These are phyloP conservation scores for Orgyia antiqua DNA, from an alignment of 2,888 invertebrate genomes.

Conservation along the genomic window DNA sequence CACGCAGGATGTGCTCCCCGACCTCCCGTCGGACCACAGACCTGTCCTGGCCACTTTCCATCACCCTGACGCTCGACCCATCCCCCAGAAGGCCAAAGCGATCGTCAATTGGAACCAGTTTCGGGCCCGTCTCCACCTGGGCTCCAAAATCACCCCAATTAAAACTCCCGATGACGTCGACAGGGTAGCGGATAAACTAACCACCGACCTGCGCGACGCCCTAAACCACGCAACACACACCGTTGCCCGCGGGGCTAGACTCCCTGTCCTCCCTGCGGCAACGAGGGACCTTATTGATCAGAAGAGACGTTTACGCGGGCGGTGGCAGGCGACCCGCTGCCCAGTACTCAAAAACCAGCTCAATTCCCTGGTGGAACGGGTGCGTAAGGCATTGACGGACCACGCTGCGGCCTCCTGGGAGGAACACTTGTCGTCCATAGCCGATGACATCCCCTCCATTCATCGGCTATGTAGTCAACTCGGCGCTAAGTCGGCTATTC, in stretches of 20 bases:
- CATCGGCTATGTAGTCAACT: neutral
- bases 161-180: no score
- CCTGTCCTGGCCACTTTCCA: neutral
- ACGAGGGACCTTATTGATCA: neutral
- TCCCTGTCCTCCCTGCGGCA: neutral
- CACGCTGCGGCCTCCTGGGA: constrained; percentile 1
- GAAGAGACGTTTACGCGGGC: neutral
- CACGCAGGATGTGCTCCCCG: neutral
- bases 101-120: no score
- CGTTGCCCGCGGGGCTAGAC: neutral
- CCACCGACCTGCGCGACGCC: neutral
- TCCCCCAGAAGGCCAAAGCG: no score
- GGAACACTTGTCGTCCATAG: neutral
- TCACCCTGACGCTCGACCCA: no score
- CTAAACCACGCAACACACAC: neutral
- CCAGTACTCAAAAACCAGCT: neutral
- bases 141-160: no score
- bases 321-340: constrained; percentile 1
- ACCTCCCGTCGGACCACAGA: constrained; percentile 1
- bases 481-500: neutral
- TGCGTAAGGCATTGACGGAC: neutral
- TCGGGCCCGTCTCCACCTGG: no score
- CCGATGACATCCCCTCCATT: neutral
- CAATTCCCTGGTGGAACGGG: neutral
- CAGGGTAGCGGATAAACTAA: neutral